Percentiles rank a stretch among this genome's conserved stretches.
Conservation (phyloP, 2,797 vertebrate genomes). For the Synanceia verrucosa region DNA sequence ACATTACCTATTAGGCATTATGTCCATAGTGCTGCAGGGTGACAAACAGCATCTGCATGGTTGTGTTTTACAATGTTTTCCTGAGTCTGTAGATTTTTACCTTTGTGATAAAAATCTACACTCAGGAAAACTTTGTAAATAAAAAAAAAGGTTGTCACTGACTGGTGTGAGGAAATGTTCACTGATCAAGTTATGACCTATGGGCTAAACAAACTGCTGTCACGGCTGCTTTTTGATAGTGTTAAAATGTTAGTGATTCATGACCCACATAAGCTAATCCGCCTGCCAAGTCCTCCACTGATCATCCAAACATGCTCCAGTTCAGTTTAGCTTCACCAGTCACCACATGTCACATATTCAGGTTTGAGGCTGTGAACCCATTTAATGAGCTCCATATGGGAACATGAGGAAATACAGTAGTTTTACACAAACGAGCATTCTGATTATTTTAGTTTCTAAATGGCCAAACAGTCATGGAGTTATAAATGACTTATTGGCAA, state of each 20-base stretch:
- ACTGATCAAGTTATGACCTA: constrained; percentile 42
- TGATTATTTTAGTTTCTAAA: background rate
- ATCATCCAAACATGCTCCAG: constrained; percentile 1
- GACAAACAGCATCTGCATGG: background rate
- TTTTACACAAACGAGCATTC: background rate
- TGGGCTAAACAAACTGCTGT: constrained; percentile 44
- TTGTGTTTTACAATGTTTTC: background rate
- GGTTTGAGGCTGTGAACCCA: background rate
- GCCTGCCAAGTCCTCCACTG: constrained; percentile 14
- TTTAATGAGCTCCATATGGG: constrained; percentile 8
- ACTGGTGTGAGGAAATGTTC: constrained; percentile 28
- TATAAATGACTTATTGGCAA: background rate
- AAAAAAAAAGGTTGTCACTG: constrained; percentile 11
- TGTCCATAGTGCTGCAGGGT: background rate
- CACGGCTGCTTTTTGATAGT: constrained; percentile 21
- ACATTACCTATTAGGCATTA: background rate
- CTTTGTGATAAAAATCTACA: background rate
- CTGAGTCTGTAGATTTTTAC: background rate
- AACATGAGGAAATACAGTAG: background rate
- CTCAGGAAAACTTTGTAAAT: too few relatives aligned
- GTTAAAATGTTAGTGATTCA: constrained; percentile 37
- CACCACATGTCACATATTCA: background rate
- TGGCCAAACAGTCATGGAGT: background rate
- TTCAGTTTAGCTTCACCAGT: background rate
- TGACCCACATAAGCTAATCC: constrained; percentile 18